Conservation (phyloP, 1,140 invertebrate species). For the Vanessa atalanta region DNA sequence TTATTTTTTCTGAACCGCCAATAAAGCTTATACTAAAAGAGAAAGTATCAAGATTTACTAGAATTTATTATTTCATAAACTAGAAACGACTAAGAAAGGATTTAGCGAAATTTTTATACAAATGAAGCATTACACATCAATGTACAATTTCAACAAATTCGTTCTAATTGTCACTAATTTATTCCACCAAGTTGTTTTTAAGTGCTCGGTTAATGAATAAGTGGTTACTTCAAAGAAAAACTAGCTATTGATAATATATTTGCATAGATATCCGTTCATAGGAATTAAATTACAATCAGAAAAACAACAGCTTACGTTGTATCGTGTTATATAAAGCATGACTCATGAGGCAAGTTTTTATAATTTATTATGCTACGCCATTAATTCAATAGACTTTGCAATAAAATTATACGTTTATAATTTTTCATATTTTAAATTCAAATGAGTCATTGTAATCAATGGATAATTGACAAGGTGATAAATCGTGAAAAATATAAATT, state of each 20-base stretch:
- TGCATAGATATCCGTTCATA: neutral
- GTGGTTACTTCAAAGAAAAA: neutral
- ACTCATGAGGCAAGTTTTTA: neutral
- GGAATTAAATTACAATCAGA: neutral
- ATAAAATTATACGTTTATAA: slow-evolving; percentile 9
- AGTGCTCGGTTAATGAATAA: too few species aligned
- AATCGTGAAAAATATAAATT: slow-evolving; percentile 26
- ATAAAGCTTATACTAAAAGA: too few species aligned
- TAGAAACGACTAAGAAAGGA: too few species aligned
- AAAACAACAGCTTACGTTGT: neutral
- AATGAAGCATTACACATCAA: too few species aligned
- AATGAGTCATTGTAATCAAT: slow-evolving; percentile 28
- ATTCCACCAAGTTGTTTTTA: too few species aligned
- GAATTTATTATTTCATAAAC: too few species aligned
- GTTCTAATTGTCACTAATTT: too few species aligned
- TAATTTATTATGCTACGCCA: neutral
- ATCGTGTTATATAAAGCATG: slow-evolving; percentile 11
- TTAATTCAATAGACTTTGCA: slow-evolving; percentile 18
- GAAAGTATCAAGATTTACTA: too few species aligned
- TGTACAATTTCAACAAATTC: too few species aligned
- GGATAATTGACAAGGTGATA: slow-evolving; percentile 30
- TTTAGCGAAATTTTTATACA: too few species aligned
- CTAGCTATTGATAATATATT: neutral
- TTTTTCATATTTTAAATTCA: slow-evolving; percentile 25
- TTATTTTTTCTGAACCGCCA: too few species aligned